phyloP scores from a whole-genome alignment of 2,113 vertebrate species.

The Chamaea fasciata region DNA sequence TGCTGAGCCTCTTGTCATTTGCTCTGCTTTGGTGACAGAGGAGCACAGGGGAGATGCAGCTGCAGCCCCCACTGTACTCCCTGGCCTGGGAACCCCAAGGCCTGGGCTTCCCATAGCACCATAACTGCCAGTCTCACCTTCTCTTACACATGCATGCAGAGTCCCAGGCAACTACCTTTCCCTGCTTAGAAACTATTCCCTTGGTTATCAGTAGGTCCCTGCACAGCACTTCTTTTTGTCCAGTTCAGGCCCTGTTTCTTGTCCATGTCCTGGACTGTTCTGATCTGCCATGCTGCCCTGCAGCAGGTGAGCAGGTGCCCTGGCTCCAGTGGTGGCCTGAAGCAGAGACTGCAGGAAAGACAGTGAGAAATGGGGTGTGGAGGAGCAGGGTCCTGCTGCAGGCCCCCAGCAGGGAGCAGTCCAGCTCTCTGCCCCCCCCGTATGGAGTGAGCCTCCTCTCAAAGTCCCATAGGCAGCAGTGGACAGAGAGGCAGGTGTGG shows the following conservation, averaged over 20 bases:
- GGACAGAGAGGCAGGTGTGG: neutral
- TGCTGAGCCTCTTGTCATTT: neutral
- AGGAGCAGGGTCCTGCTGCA: neutral
- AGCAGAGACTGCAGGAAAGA: neutral
- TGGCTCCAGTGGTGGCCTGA: neutral
- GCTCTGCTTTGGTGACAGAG: neutral
- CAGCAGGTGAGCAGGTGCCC: neutral
- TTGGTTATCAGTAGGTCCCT: neutral
- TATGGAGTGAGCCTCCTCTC: neutral
- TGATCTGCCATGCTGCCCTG: neutral
- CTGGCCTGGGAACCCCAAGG: neutral
- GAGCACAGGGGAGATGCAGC: neutral
- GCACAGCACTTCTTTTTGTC: neutral
- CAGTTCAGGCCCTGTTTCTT: neutral
- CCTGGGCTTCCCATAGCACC: neutral
- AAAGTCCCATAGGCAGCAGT: rapidly evolving
- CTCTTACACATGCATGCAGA: neutral
- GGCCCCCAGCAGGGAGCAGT: neutral
- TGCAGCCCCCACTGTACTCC: neutral
- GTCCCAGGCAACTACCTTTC: neutral
- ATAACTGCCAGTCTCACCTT: neutral
- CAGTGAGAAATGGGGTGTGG: neutral
- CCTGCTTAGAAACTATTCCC: neutral
- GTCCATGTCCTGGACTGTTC: neutral
- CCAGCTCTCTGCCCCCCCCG: neutral